Evolutionary conservation across 2,888 invertebrate genomes (phyloP), one percentile per base, ranked within the genome.

Genomic region (Ectobius pallidus): DNA sequence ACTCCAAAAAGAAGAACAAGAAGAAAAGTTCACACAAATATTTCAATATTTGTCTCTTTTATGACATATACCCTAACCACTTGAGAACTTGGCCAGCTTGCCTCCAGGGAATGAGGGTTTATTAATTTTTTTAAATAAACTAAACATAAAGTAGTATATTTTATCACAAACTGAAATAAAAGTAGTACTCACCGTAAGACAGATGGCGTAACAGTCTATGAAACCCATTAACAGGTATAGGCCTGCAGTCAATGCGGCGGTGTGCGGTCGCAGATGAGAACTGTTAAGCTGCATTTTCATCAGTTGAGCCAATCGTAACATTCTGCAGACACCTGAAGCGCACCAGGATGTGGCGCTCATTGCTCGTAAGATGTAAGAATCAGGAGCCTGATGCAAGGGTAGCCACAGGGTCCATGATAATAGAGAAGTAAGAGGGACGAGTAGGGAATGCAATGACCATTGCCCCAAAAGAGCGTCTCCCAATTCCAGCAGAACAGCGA

Each of bases 131-230:
- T n/a, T n/a, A n/a, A n/a, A n/a, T n/a, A n/a, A n/a, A n/a, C n/a
- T n/a, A n/a, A n/a, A n/a, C n/a, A n/a, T n/a, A n/a, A n/a, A n/a
- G n/a, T n/a, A n/a, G n/a, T n/a, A n/a, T n/a, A n/a, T n/a, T n/a
- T n/a, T n/a, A n/a, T n/a, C n/a, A n/a, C n/a, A n/a, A n/a, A n/a
- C n/a, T n/a, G n/a, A n/a, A n/a, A n/a, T n/a, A n/a, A n/a, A n/a
- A n/a, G n/a, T n/a, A n/a, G n/a, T n/a, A 75, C 77, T 78, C 76
- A 82, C 81, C 79, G 79, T 79, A 61, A 78, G 77, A 76, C 80
- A 79, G 20, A 81, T 74, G 16, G 81, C 77, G 55, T 78, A 80
- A 25, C 80, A 77, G 72, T 82, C 81, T 63, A 81, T 77, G 63
- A 82, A 72, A 0, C 80, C 79, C 27, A 82, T 77, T 16, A 79